A percentile compares a stretch with the other conserved stretches of the same genome.
These are phyloP conservation scores for Condylostylus longicornis DNA, from an alignment of 1,140 invertebrate genomes.

Conservation along the genomic window DNA sequence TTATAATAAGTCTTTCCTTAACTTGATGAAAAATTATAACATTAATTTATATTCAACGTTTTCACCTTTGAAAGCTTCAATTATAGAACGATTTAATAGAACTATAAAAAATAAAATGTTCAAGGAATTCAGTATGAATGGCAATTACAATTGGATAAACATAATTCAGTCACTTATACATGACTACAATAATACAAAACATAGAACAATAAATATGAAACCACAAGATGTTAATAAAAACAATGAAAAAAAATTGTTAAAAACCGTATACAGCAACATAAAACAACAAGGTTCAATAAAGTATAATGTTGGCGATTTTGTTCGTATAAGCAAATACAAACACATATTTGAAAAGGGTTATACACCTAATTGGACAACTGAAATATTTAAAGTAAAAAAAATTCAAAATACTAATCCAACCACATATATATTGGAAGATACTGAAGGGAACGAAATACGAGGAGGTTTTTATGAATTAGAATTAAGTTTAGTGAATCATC, in stretches of 20 bases:
- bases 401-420: constrained; percentile 14
- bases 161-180: not conserved
- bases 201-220: not conserved
- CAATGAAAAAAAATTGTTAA: not conserved
- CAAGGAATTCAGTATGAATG: constrained; percentile 1
- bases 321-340: too few species aligned
- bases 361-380: constrained; percentile 18
- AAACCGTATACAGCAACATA: not conserved
- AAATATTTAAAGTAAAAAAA: constrained; percentile 19
- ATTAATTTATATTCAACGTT: constrained; percentile 34
- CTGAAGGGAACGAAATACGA: constrained; percentile 8
- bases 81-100: constrained; percentile 33
- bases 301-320: not conserved
- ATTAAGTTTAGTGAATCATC: constrained; percentile 14
- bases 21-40: constrained; percentile 20
- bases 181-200: too few species aligned
- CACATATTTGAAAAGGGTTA: too few species aligned
- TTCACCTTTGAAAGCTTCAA: constrained; percentile 31
- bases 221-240: not conserved
- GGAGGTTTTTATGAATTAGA: constrained; percentile 22
- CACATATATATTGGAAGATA: constrained; percentile 14
- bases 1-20: constrained; percentile 19
- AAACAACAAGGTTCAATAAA: not conserved
- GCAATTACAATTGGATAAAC: not conserved
- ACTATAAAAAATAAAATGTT: constrained; percentile 30